Evolutionary conservation across 2,888 invertebrate genomes (phyloP).

Genomic region (Himalopsyche kuldschensis): DNA sequence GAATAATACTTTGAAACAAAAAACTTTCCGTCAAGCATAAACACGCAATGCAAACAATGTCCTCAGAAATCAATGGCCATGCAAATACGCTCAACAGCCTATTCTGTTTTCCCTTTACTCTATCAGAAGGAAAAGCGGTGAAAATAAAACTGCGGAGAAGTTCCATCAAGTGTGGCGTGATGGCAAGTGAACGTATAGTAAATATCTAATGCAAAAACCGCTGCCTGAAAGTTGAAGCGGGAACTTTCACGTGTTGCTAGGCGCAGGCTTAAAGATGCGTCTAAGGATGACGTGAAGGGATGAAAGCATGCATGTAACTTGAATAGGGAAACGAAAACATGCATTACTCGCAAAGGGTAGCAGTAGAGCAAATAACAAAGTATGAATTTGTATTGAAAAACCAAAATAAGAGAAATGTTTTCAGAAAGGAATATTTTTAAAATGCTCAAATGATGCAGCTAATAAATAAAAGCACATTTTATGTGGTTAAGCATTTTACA

Average conservation of each 20-base stretch:
- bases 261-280: neutral
- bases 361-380: too few relatives aligned
- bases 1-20: neutral
- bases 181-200: neutral
- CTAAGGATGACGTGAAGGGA: neutral
- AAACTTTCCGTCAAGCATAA: neutral
- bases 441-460: too few relatives aligned
- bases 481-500: too few relatives aligned
- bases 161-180: neutral
- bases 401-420: too few relatives aligned
- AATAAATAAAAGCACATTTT: too few relatives aligned
- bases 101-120: neutral
- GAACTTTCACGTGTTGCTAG: neutral
- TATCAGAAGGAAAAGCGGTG: neutral
- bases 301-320: neutral
- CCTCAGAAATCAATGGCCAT: neutral
- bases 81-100: neutral
- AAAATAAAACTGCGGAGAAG: neutral
- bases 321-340: neutral
- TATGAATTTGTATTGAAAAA: too few relatives aligned
- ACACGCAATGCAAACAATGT: neutral
- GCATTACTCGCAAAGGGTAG: neutral
- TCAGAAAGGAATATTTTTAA: too few relatives aligned
- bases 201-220: neutral
- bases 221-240: neutral